Base-by-base conservation (phyloP, 2,888 invertebrate species). In the Tenodera sinensis region DNA sequence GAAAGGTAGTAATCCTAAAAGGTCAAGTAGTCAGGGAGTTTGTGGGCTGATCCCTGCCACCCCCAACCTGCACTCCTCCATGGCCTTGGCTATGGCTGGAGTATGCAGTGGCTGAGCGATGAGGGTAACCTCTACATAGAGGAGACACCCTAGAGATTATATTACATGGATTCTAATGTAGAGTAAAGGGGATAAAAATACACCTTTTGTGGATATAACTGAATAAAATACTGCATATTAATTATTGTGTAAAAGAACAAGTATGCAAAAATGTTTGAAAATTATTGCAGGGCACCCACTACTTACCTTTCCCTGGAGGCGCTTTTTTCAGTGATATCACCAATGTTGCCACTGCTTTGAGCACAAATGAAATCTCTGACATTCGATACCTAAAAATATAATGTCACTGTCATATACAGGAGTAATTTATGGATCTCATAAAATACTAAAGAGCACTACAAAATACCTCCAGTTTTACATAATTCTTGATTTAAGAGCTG, bases 351-450 rank as follows among this genome's bases (percentile, higher is more conserved):
- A 99, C 96, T 89, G 99, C 99, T 93, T 98, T 98, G 89, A 99
- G 93, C 42, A 99, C 99, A 93, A 99, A 99, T 87, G 98, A 98
- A 93, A 99, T 98, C 94, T 99, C 99, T 4, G 98, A 98, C 90
- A 99, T 94, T 90, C 98, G 96, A 93, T 98, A 98, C 94, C 98
- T 98, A 93, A 90, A 93, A 93, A 87, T 91, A 90, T 15, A 71
- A 71, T 1, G 20, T 71, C 20, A 71, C 54, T 54, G 20, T 7
- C 7, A 34, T 34, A 7, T 34, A 34, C 34, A 34, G 34, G 30
- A 34, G 34, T 34, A 34, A 3, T 34, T 42, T 42, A 9, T 12
- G 12, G 42, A 42, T 42, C 42, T 42, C 12, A 12, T 42, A 42
- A 42, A 42, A 42, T 42, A 42, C 12, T 42, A 12, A 9, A 42